Percentiles rank a stretch among this genome's conserved stretches.
Evolutionary conservation across 2,888 invertebrate genomes (phyloP).

Genomic region (Oscheius sp.): DNA sequence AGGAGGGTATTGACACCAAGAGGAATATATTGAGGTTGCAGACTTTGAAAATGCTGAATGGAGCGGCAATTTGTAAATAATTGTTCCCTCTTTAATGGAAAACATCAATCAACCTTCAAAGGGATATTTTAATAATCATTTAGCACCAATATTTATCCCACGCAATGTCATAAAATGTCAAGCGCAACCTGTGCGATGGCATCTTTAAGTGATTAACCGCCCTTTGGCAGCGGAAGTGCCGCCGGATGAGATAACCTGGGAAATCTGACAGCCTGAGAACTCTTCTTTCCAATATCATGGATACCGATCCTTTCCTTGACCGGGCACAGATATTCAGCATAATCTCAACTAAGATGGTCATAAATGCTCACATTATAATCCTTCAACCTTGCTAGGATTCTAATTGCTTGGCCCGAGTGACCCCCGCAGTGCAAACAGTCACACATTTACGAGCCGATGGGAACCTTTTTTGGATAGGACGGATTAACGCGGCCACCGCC

Average conservation of each 20-base stretch:
- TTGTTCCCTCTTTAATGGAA: too few species aligned
- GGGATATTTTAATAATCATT: background rate
- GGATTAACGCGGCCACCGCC: slow-evolving; percentile 9
- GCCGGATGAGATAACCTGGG: slow-evolving; percentile 2
- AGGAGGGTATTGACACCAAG: background rate
- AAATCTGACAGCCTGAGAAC: background rate
- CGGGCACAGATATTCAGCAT: background rate
- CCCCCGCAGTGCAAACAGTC: slow-evolving; percentile 36
- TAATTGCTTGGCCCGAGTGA: slow-evolving; percentile 35
- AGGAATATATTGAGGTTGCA: background rate
- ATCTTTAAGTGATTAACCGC: slow-evolving; percentile 16
- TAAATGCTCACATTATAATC: slow-evolving; percentile 29
- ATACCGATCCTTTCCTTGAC: background rate
- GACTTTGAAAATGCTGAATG: background rate
- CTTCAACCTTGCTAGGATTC: slow-evolving; percentile 30
- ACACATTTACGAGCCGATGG: slow-evolving; percentile 35
- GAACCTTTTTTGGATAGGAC: slow-evolving; percentile 25
- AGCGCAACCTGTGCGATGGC: slow-evolving; percentile 13
- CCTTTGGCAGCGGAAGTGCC: slow-evolving; percentile 26
- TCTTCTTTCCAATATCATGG: background rate
- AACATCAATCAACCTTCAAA: background rate
- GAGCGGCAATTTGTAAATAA: background rate
- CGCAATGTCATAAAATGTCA: slow-evolving; percentile 28
- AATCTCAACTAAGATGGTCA: background rate
- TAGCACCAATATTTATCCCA: slow-evolving; percentile 24